Evolutionary conservation across 2,797 vertebrate genomes (phyloP).

Genomic region (Neosilurus hyrtlii): DNA sequence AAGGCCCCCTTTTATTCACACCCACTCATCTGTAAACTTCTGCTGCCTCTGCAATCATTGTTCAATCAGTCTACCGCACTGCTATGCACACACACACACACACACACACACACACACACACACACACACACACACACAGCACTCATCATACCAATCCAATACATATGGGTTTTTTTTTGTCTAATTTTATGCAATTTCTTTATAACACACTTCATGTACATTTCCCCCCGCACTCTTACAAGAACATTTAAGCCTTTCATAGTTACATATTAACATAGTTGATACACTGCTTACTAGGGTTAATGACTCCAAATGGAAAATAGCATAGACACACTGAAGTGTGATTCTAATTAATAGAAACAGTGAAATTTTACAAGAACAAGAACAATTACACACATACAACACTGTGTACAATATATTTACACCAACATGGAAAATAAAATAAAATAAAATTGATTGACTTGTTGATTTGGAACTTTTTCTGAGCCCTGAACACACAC

Average conservation of each 20-base stretch:
- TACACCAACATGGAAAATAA: too few species aligned
- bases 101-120: background rate
- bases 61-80: slow-evolving; percentile 38
- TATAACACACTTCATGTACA: slow-evolving; percentile 2
- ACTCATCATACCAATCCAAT: background rate
- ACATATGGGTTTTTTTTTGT: background rate
- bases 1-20: slow-evolving; percentile 46
- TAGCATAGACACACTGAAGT: background rate
- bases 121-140: slow-evolving; percentile 4
- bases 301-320: background rate
- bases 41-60: slow-evolving; percentile 52
- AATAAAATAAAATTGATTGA: too few species aligned
- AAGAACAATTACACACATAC: too few species aligned
- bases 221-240: too few species aligned
- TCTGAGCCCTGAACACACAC: too few species aligned
- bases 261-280: background rate
- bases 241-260: too few species aligned
- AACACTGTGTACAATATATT: too few species aligned
- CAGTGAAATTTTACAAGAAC: background rate
- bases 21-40: slow-evolving; percentile 52
- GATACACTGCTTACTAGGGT: background rate
- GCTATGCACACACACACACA: slow-evolving; percentile 24
- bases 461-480: too few species aligned
- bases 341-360: background rate
- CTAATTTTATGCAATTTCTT: background rate